phyloP scores from a whole-genome alignment of 2,888 invertebrate genomes.

The Tuta absoluta region DNA sequence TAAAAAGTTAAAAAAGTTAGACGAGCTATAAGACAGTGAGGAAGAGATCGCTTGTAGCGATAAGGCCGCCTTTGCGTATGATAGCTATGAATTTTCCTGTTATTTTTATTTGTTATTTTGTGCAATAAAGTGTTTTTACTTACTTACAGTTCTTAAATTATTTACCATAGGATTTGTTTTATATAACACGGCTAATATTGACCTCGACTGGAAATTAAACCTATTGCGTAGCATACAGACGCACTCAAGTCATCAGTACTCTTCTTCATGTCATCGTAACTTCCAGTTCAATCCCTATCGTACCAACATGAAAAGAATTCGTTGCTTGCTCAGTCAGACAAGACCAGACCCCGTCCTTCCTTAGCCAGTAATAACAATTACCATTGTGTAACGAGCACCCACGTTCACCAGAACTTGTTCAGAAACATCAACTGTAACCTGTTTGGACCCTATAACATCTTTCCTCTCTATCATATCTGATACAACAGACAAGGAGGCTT shows the following conservation, averaged over 20 bases:
- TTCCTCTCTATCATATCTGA: slow-evolving; percentile 37
- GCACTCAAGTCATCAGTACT: neutral
- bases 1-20: too few species aligned
- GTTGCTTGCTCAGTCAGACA: neutral
- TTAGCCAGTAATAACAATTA: slow-evolving; percentile 50
- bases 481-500: slow-evolving; percentile 38
- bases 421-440: slow-evolving; percentile 48
- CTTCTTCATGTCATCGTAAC: neutral
- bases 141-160: too few species aligned
- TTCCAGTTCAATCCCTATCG: neutral
- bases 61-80: too few species aligned
- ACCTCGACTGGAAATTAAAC: too few species aligned
- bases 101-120: too few species aligned
- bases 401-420: slow-evolving; percentile 56
- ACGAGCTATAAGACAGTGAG: too few species aligned
- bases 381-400: slow-evolving; percentile 53
- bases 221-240: neutral
- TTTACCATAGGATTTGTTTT: too few species aligned
- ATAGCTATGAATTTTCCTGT: too few species aligned
- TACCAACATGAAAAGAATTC: slow-evolving; percentile 8
- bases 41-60: too few species aligned
- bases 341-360: slow-evolving; percentile 29
- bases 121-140: too few species aligned
- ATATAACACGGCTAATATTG: too few species aligned
- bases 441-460: slow-evolving; percentile 44